Base-by-base conservation (phyloP, 2,113 vertebrate genomes). In the Alosa alosa region DNA sequence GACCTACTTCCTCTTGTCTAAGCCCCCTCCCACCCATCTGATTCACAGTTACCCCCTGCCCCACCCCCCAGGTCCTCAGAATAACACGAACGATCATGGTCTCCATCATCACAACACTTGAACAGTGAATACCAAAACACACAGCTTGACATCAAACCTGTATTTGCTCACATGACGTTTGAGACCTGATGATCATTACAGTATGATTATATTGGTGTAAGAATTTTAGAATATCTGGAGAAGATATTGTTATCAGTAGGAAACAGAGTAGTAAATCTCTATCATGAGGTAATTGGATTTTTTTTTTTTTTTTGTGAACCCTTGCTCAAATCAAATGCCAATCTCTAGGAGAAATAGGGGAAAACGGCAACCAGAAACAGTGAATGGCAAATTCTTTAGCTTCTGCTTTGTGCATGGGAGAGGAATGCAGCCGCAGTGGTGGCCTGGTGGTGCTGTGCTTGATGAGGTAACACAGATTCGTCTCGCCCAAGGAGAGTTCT, bases 1-100 rank as follows among this genome's bases (percentile, higher is more conserved):
- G 82, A 68, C 86, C 88, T 41, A 88, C 72, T 86, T 89, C 41
- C 87, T 44, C 83, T 82, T 44, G 84, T 84, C 39, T 50, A 81
- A 72, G 6, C 55, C 64, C 75, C 84, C 55, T 31, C 46, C 81
- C 41, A 15, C 44, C 8, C 57, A 55, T 82, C n/a, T 46, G 57
- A 84, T 75, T 84, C 13, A 57, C 36, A 20, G n/a, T 9, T 7
- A 2, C 9, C 64, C 60, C 60, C 20, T 18, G 6, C 60, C 60
- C 22, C 22, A 18, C 50, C 72, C 84, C 11, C 31, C 55, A 81
- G 36, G 75, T 36, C 57, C 22, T 2, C 10, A 39, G 49, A 85
- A 47, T 20, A 81, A 60, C 31, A 64, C 41, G 46, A 11, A 9
- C 8, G 1, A 72, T 31, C 64, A 31, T 25, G 1, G 64, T 2